Base-by-base conservation (phyloP, 2,113 vertebrate genomes). In the Willisornis vidua region DNA sequence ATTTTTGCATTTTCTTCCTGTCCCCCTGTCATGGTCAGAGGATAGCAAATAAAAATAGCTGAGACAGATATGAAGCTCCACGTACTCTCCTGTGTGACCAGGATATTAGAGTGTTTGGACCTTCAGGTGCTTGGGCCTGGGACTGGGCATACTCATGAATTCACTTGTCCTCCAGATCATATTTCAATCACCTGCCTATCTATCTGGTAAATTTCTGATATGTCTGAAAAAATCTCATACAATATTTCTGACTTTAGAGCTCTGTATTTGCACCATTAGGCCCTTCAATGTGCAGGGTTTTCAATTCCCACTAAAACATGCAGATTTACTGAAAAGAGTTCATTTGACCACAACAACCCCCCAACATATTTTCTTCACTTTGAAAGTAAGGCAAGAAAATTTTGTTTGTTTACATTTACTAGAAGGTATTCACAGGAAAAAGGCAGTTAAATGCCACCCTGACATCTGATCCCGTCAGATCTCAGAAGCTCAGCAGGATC, bases 251-350 rank as follows among this genome's bases (percentile, higher is more conserved):
- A 37, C 39, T 72, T 59, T 14, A 55, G 46, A 87, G 35, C 6
- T 41, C 24, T 25, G 5, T 14, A 19, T 87, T 90, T 76, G 3
- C 3, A 4, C 1, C 1, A 12, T 51, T 58, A 80, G 4, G 1
- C 15, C 11, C 12, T 51, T 2, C 17, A 11, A 59, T 10, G 11
- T 20, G 1, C 19, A 0, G 63, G 48, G 1, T 45, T 14, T 88
- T 63, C 25, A 41, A n/a, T 9, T 85, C n/a, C 22, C 14, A 22
- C 45, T 63, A 28, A 90, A 79, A 72, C 37, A 88, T 11, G 4
- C 5, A 49, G 17, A 28, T 45, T 18, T 16, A 19, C 10, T 33
- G 33, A 87, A 68, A 78, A 52, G 3, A 11, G 4, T 74, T 55
- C 4, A 12, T 41, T 35, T 85, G 61, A 61, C 26, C 15, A 29